A percentile compares a stretch with the other conserved stretches of the same genome.
phyloP scores from a whole-genome alignment of 37 sponge, comb jelly and placozoan genomes.

The Spongilla lacustris region DNA sequence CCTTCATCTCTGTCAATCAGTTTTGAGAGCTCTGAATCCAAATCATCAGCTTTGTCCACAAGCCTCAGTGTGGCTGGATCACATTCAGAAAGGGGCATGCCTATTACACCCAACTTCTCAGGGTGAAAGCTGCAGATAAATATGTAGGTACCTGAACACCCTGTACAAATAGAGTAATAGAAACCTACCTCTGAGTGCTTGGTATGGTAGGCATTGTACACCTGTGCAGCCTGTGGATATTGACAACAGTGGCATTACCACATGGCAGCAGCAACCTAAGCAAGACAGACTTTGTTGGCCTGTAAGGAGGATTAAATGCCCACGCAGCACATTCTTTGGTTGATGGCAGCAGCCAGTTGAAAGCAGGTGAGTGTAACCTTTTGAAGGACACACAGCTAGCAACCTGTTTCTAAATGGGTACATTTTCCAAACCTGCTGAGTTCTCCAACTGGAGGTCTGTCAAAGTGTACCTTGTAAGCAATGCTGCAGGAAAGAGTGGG shows the following conservation, averaged over 20 bases:
- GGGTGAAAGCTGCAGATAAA: not conserved
- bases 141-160: not conserved
- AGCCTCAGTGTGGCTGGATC: constrained; percentile 35
- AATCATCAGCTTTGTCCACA: constrained; percentile 9
- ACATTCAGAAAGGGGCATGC: constrained; percentile 30
- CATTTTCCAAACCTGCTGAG: not conserved
- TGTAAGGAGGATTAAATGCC: constrained; percentile 37
- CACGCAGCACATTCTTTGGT: constrained; percentile 20
- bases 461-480: constrained; percentile 37
- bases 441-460: constrained; percentile 43
- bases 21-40: not conserved
- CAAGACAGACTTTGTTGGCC: constrained; percentile 14
- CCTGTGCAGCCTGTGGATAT: not conserved
- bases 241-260: too few species aligned
- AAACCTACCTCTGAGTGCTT: constrained; percentile 1
- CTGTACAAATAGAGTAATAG: not conserved
- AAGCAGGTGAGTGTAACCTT: constrained; percentile 35
- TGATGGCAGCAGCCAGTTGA: constrained; percentile 13
- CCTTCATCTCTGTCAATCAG: not conserved
- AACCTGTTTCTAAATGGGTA: not conserved
- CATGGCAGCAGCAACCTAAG: not conserved
- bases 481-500: constrained; percentile 9
- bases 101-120: constrained; percentile 49
- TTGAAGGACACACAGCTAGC: not conserved
- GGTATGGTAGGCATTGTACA: not conserved